phyloP scores from a whole-genome alignment of 2,888 invertebrate species.

The Ophioninae sp. region DNA sequence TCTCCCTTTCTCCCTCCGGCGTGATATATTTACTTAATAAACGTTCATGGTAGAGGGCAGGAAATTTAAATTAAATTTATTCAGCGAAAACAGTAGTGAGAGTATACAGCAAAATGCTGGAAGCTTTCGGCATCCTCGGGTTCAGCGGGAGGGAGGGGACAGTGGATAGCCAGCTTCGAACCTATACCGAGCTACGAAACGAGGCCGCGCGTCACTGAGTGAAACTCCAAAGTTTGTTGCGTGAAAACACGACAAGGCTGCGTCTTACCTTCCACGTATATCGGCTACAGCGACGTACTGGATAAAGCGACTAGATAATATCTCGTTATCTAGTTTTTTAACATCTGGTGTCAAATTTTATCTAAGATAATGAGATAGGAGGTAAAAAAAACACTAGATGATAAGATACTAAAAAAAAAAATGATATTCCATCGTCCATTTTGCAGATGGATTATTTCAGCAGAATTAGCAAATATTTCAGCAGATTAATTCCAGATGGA shows the following conservation, averaged over 20 bases:
- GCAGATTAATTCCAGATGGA: no score
- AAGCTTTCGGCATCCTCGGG: conserved; percentile 46
- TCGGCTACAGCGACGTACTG: no score
- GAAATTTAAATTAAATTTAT: conserved; percentile 77
- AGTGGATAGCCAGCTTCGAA: conserved; percentile 6
- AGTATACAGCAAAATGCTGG: conserved; percentile 50
- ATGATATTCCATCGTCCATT: neutral
- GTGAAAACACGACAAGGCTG: conserved; percentile 39
- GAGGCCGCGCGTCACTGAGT: conserved; percentile 22
- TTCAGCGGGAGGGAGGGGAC: conserved; percentile 49
- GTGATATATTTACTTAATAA: conserved; percentile 76
- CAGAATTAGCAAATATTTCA: no score
- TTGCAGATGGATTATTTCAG: no score
- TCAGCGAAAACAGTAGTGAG: conserved; percentile 70
- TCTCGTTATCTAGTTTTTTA: no score
- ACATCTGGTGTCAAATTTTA: no score
- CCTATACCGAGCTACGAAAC: neutral
- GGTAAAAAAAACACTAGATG: no score
- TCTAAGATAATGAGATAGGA: no score
- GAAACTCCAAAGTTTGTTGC: conserved; percentile 43
- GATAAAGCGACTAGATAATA: no score
- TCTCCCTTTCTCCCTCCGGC: conserved; percentile 30
- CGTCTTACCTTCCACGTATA: neutral
- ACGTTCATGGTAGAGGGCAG: conserved; percentile 69
- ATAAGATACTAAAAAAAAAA: no score